These are phyloP conservation scores for Volucella zonaria DNA, from an alignment of 2,888 invertebrate genomes.

Conservation along the genomic window DNA sequence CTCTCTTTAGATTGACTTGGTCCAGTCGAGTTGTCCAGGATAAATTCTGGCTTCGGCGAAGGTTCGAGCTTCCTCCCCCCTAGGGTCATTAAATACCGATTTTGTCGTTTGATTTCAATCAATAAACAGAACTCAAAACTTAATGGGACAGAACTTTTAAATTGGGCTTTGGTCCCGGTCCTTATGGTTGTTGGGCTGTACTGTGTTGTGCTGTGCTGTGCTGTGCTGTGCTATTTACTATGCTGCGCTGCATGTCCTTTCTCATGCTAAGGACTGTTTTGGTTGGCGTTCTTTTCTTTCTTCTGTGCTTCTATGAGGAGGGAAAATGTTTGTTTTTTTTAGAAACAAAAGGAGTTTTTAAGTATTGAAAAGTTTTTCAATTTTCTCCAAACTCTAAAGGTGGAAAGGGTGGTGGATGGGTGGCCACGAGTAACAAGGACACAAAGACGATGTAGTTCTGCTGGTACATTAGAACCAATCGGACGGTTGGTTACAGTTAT, in stretches of 20 bases:
- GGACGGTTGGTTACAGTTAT: conserved; percentile 71
- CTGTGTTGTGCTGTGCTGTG: conserved; percentile 7
- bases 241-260: conserved; percentile 11
- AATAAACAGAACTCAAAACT: conserved; percentile 73
- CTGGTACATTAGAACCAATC: conserved; percentile 57
- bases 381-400: conserved; percentile 65
- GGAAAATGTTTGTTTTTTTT: conserved; percentile 41
- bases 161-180: conserved; percentile 46
- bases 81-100: conserved; percentile 72
- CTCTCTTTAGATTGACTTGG: too few relatives aligned
- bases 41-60: background rate
- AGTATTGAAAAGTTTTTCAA: conserved; percentile 74
- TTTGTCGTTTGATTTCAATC: conserved; percentile 74
- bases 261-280: conserved; percentile 7
- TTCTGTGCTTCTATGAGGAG: conserved; percentile 30
- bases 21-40: conserved; percentile 14
- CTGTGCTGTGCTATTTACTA: too few relatives aligned
- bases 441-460: conserved; percentile 22
- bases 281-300: background rate
- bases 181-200: background rate
- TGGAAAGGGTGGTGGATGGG: conserved; percentile 25
- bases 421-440: background rate
- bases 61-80: conserved; percentile 37
- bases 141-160: conserved; percentile 73
- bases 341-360: conserved; percentile 66